phyloP scores from a whole-genome alignment of 2,888 invertebrate species.

The Drosophila colorata region DNA sequence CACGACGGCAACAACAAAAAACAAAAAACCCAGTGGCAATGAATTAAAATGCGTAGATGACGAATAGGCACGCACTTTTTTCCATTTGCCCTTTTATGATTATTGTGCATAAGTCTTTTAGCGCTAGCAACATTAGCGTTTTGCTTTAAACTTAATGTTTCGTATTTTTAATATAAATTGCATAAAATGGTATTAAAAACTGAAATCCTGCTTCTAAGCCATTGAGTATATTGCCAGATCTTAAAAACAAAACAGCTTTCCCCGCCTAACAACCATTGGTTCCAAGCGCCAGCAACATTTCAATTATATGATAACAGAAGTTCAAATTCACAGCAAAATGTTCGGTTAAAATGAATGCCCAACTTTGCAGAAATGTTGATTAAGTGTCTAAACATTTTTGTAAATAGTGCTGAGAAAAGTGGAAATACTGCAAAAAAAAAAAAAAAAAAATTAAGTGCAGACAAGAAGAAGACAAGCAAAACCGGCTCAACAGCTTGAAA shows the following conservation, averaged over 20 bases:
- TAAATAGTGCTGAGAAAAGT: constrained; percentile 16
- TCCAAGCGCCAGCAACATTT: constrained; percentile 6
- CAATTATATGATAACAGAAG: not conserved
- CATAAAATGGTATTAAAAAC: no score
- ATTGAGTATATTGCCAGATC: no score
- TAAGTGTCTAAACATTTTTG: not conserved
- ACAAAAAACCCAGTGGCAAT: constrained; percentile 19
- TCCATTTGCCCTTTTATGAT: constrained; percentile 19
- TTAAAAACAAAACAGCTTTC: no score
- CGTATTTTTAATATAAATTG: no score
- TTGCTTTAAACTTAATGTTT: no score
- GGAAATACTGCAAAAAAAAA: constrained; percentile 16
- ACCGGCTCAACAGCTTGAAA: constrained; percentile 53
- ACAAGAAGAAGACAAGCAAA: constrained; percentile 26
- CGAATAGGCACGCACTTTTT: constrained; percentile 36
- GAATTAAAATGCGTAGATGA: constrained; percentile 26
- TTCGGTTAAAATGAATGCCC: not conserved
- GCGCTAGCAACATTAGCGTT: constrained; percentile 32
- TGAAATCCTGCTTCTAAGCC: no score
- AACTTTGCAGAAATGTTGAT: not conserved
- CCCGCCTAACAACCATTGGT: no score
- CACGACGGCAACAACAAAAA: constrained; percentile 29
- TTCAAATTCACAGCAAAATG: not conserved
- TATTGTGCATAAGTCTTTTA: constrained; percentile 14
- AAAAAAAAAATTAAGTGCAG: constrained; percentile 7